Percentiles rank a stretch among this genome's conserved stretches.
These are phyloP conservation scores for Drosophila bocki DNA, from an alignment of 1,140 invertebrate species.

Conservation along the genomic window DNA sequence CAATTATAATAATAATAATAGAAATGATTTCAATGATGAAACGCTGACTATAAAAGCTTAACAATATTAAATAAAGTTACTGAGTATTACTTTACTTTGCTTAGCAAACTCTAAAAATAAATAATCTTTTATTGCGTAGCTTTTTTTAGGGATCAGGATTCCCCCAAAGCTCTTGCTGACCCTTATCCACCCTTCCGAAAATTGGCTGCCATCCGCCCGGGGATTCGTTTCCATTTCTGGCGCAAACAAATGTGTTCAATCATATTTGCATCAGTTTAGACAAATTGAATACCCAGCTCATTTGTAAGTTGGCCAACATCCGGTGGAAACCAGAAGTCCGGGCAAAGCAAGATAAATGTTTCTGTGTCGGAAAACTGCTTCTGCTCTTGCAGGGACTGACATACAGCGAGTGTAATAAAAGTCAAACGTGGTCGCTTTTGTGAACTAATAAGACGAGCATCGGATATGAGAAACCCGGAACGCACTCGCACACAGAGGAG, in stretches of 20 bases:
- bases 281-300: conserved; percentile 67
- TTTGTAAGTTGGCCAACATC: conserved; percentile 51
- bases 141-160: neutral
- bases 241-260: conserved; percentile 67
- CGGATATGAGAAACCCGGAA: conserved; percentile 54
- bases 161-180: conserved; percentile 8
- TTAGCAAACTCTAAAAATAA: neutral
- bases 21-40: too few species aligned
- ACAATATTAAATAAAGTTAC: neutral
- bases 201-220: conserved; percentile 22
- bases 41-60: neutral
- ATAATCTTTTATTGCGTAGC: too few species aligned
- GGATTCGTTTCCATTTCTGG: conserved; percentile 25
- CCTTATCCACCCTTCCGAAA: conserved; percentile 2
- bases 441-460: conserved; percentile 73
- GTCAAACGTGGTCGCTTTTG: conserved; percentile 73
- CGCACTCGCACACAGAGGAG: neutral
- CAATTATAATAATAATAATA: too few species aligned
- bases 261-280: conserved; percentile 57
- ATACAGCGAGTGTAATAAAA: conserved; percentile 70
- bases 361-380: conserved; percentile 45
- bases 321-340: conserved; percentile 25
- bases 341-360: conserved; percentile 62
- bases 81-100: too few species aligned
- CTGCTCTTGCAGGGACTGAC: conserved; percentile 23